Conservation (phyloP, 2,113 vertebrate species). For the Pterophyllum scalare region DNA sequence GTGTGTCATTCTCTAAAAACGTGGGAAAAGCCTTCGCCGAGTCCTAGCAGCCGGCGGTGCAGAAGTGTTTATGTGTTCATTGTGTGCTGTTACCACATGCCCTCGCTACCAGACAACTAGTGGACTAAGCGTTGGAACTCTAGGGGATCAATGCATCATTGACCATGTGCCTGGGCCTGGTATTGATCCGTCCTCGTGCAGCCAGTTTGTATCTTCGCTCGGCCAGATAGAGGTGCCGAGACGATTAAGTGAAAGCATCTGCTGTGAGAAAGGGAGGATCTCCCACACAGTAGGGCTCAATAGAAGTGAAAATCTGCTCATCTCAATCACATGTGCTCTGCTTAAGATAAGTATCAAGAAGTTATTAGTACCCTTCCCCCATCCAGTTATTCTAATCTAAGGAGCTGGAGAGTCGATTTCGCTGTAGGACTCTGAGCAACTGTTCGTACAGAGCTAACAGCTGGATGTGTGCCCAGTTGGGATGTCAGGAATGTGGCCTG, state of each 20-base stretch:
- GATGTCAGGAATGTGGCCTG: slow-evolving; percentile 69
- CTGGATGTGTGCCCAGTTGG: slow-evolving; percentile 60
- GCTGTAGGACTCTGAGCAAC: slow-evolving; percentile 50
- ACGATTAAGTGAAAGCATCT: slow-evolving; percentile 56
- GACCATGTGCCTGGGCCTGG: slow-evolving; percentile 48
- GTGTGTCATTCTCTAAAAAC: slow-evolving; percentile 43
- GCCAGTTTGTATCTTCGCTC: slow-evolving; percentile 60
- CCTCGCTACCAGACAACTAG: slow-evolving; percentile 41
- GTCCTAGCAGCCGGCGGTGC: slow-evolving; percentile 36
- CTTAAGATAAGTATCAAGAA: slow-evolving; percentile 33
- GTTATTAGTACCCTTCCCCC: background rate
- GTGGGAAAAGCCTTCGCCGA: slow-evolving; percentile 60
- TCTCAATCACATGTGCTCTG: slow-evolving; percentile 41
- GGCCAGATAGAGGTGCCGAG: slow-evolving; percentile 57
- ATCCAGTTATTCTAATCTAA: slow-evolving; percentile 38
- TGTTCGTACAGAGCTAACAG: slow-evolving; percentile 55
- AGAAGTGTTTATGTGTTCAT: slow-evolving; percentile 73
- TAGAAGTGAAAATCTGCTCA: slow-evolving; percentile 23
- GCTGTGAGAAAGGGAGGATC: slow-evolving; percentile 27
- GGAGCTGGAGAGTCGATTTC: slow-evolving; percentile 53
- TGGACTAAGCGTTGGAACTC: slow-evolving; percentile 41
- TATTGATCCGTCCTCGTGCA: slow-evolving; percentile 62
- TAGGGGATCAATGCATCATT: slow-evolving; percentile 66
- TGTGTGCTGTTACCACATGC: slow-evolving; percentile 58
- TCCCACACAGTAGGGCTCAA: slow-evolving; percentile 3